Conservation (phyloP, 2,797 vertebrate species). For the Coregonus sp. region DNA sequence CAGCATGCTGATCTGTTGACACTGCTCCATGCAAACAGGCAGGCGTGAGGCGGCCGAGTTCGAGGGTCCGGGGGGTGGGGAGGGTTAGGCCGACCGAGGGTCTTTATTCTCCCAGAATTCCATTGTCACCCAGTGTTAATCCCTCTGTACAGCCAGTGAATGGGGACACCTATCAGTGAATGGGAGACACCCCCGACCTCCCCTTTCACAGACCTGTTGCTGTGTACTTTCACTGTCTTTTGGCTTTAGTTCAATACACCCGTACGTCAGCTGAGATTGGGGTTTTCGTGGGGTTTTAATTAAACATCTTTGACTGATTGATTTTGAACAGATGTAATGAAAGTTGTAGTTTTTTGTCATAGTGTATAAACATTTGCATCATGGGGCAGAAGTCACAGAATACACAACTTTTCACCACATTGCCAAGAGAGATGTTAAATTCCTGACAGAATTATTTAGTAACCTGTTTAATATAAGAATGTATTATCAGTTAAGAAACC, state of each 20-base stretch:
- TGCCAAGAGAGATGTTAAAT: background rate
- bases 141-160: slow-evolving; percentile 7
- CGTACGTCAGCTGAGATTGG: background rate
- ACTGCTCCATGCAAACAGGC: slow-evolving; percentile 42
- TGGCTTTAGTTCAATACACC: background rate
- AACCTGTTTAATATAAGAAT: background rate
- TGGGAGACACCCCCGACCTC: background rate
- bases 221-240: background rate
- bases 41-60: slow-evolving; percentile 1
- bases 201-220: slow-evolving; percentile 5
- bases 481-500: background rate
- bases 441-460: background rate
- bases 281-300: background rate
- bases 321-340: too few species aligned
- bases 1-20: slow-evolving; percentile 56
- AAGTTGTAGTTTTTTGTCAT: too few species aligned
- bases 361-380: too few species aligned
- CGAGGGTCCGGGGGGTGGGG: background rate
- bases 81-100: slow-evolving; percentile 13
- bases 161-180: background rate
- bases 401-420: background rate
- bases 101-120: slow-evolving; percentile 11
- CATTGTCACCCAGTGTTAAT: slow-evolving; percentile 29
- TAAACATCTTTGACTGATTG: background rate
- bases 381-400: background rate